Evolutionary conservation across 2,888 invertebrate species (phyloP), one percentile per base, ranked within the genome.

Genomic region (Acanthosepion pharaonis): DNA sequence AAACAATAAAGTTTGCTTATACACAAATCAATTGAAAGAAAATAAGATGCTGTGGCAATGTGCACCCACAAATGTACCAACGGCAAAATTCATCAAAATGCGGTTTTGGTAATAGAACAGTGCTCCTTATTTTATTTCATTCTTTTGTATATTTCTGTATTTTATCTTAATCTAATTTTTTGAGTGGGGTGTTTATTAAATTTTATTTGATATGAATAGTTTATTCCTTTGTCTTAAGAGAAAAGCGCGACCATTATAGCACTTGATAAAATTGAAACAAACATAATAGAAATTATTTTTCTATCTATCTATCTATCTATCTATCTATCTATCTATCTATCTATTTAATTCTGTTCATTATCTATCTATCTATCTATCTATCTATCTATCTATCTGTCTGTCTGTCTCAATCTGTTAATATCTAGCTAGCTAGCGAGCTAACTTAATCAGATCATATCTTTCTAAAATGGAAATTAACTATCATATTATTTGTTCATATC

Each of bases 21-120:
- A 78, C n/a, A 78, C n/a, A 78, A 78, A 78, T 78, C n/a, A 78
- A 78, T 78, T 78, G 33, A 78, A 78, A 78, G 78, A n/a, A 78
- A 64, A 33, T 33, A 78, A 9, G 3, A 78, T 11, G n/a, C 18
- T 11, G 78, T 15, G 0, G 78, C 78, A n/a, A n/a, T n/a, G n/a
- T 78, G 78, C 33, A 33, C n/a, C n/a, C 78, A n/a, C 78, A n/a
- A n/a, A n/a, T 33, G 78, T 5, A 78, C 78, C 78, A 11, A 78
- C 78, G 78, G 78, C 78, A 4, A 78, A 78, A 78, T 78, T 78
- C n/a, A 78, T 78, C 78, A 78, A 78, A 78, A 78, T 78, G 78
- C n/a, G 78, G 78, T 78, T 78, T 78, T n/a, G 15, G 78, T 78
- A 78, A 78, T 78, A n/a, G 78, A 78, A 78, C n/a, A 11, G n/a